phyloP scores from a whole-genome alignment of 2,113 vertebrate species.

The Aegithalos caudatus region DNA sequence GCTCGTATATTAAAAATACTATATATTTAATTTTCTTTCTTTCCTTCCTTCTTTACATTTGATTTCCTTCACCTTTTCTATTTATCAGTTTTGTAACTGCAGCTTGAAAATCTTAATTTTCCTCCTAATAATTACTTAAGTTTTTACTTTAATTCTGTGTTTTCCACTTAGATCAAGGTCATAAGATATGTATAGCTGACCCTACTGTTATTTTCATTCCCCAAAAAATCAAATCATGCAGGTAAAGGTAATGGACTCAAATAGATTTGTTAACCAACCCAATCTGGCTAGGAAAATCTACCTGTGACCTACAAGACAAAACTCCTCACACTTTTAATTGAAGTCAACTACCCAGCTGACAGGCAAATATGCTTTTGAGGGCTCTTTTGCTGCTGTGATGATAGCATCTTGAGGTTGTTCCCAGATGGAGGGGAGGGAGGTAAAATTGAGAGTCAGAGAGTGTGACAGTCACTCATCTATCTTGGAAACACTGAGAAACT shows the following conservation, averaged over 20 bases:
- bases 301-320: slow-evolving; percentile 24
- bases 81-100: background rate
- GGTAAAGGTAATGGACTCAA: background rate
- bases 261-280: background rate
- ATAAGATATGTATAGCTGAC: background rate
- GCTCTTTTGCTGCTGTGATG: slow-evolving; percentile 22
- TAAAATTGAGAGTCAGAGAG: slow-evolving; percentile 37
- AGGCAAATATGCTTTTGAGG: slow-evolving; percentile 54
- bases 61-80: background rate
- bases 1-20: background rate
- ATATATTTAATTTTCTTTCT: background rate
- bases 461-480: slow-evolving; percentile 50
- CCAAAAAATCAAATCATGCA: background rate
- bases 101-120: background rate
- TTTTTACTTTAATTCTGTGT: background rate
- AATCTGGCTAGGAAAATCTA: background rate
- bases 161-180: background rate
- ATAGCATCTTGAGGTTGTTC: slow-evolving; percentile 38
- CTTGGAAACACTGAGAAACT: slow-evolving; percentile 33
- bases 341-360: slow-evolving; percentile 58
- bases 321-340: slow-evolving; percentile 38
- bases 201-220: background rate
- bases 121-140: background rate
- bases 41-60: background rate
- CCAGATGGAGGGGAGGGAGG: slow-evolving; percentile 62